These are phyloP conservation scores for Psix sp. DNA, from an alignment of 1,140 invertebrate genomes.

Conservation along the genomic window DNA sequence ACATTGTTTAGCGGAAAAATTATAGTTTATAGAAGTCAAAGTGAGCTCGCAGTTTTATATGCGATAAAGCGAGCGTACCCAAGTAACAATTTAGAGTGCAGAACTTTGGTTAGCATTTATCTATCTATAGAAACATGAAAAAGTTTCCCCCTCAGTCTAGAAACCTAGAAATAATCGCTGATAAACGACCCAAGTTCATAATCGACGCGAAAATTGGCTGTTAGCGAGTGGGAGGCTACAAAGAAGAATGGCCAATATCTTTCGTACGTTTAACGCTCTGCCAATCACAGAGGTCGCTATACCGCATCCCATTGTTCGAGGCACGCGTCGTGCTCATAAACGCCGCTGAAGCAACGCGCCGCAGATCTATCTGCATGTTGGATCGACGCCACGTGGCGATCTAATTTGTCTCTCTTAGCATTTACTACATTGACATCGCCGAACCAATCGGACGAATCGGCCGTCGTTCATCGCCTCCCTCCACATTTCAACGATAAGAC, in stretches of 20 bases:
- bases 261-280: conserved; percentile 62
- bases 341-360: conserved; percentile 29
- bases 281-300: conserved; percentile 62
- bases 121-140: conserved; percentile 3
- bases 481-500: conserved; percentile 35
- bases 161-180: conserved; percentile 43
- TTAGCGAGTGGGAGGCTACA: conserved; percentile 37
- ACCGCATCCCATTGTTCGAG: conserved; percentile 63
- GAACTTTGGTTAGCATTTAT: conserved; percentile 7
- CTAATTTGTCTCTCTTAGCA: conserved; percentile 68
- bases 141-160: neutral
- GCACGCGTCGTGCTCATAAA: conserved; percentile 66
- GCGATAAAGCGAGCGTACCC: neutral
- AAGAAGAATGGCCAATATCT: conserved; percentile 62
- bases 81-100: conserved; percentile 1
- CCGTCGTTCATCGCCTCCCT: conserved; percentile 22
- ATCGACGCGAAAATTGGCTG: conserved; percentile 51
- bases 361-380: conserved; percentile 55
- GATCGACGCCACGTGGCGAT: conserved; percentile 65
- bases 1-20: too few species aligned
- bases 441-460: conserved; percentile 56
- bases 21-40: too few species aligned
- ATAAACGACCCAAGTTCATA: conserved; percentile 44
- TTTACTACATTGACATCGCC: conserved; percentile 46
- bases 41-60: too few species aligned